A percentile compares a stretch with the other conserved stretches of the same genome.
phyloP scores from a whole-genome alignment of 2,797 vertebrate genomes.

The Peromyscus nudipes region DNA sequence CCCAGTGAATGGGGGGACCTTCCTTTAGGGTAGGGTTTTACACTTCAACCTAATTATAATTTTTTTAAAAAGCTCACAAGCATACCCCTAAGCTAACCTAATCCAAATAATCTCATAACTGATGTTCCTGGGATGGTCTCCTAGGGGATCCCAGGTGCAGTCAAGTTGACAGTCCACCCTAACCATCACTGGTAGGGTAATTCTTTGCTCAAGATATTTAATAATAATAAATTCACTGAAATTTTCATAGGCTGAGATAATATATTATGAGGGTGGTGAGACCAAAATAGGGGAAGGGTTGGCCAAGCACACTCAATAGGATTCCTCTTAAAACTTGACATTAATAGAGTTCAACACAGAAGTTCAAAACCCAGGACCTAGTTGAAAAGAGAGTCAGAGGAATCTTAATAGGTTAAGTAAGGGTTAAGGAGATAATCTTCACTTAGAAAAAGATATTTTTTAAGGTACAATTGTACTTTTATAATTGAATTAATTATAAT shows the following conservation, averaged over 20 bases:
- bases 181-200: background rate
- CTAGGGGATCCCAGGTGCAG: background rate
- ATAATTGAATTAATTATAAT: background rate
- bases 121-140: background rate
- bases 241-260: background rate
- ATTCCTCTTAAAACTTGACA: background rate
- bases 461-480: background rate
- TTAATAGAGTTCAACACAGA: background rate
- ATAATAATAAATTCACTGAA: background rate
- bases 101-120: background rate
- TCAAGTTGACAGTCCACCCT: background rate
- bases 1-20: background rate
- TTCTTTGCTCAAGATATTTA: background rate
- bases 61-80: background rate
- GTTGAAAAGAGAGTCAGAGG: background rate
- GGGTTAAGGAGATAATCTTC: background rate
- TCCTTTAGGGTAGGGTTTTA: background rate
- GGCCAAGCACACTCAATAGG: background rate
- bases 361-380: background rate
- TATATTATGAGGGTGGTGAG: background rate
- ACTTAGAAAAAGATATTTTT: background rate
- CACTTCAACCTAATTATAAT: background rate
- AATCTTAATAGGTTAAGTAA: background rate
- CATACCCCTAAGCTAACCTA: background rate
- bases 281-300: accelerated